Base-by-base conservation (phyloP, 2,888 invertebrate species). In the Archaeoteleia sp. region DNA sequence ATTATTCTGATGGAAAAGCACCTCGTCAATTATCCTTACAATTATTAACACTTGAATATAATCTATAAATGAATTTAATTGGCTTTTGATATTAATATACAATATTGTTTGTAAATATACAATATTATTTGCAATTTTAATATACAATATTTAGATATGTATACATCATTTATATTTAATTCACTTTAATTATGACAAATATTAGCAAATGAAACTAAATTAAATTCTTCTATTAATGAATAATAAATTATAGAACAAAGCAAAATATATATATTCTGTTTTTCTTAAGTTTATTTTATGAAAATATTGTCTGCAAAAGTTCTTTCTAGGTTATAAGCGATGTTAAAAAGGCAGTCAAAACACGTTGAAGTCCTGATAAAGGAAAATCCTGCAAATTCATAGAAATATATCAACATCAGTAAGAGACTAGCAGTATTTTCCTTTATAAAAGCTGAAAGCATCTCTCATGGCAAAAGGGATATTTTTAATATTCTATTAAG, bases 401-500 rank as follows among this genome's bases (percentile, higher is more conserved):
- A 62, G 48, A 62, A 62, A 54, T 62, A 61, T 40, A 61, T 61
- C 27, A 53, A 37, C 30, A 37, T 46, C 40, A 45, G 34, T 53
- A 46, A 39, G 53, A 40, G n/a, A 34, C 62, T 46, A 40, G 53
- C 2, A 39, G 46, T 53, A 54, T 61, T 61, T 54, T 30, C 62
- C 61, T 54, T 62, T 48, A 54, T 54, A 62, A 35, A 54, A 54
- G 62, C 42, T 62, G 62, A 62, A 54, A 62, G 62, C 54, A 62
- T 62, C 54, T 40, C 54, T 62, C 54, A 35, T 54, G 42, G 40
- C 27, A 62, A 54, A 54, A 54, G 37, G 45, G 48, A 62, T 54
- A 48, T 62, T 54, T 62, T 62, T 62, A 62, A 62, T 54, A 62
- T 62, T 62, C 34, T 62, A 62, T 62, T 54, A 62, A 53, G 61